Evolutionary conservation across 2,797 vertebrate genomes (phyloP).

Genomic region (Enteromius viviparus): DNA sequence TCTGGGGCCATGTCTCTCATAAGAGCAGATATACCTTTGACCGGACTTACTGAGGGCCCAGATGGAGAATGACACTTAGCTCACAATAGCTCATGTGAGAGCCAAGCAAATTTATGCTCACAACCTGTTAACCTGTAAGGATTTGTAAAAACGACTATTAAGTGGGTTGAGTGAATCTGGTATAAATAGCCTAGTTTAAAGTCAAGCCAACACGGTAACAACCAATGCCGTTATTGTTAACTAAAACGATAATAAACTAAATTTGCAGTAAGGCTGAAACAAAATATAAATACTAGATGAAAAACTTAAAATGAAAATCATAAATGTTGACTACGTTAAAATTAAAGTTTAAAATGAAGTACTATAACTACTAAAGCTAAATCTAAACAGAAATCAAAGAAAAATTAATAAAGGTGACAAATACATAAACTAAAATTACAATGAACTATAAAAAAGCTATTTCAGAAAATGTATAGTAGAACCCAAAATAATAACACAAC

Average conservation of each 20-base stretch:
- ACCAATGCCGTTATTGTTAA: neutral
- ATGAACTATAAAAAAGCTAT: neutral
- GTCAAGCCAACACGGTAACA: neutral
- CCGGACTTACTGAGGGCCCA: constrained; percentile 53
- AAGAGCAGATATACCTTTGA: constrained; percentile 29
- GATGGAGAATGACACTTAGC: constrained; percentile 50
- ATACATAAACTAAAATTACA: neutral
- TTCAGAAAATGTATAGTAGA: neutral
- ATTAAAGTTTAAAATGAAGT: neutral
- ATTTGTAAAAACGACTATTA: neutral
- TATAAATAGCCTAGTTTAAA: neutral
- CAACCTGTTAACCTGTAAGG: constrained; percentile 7
- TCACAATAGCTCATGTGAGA: neutral
- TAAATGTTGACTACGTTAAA: neutral
- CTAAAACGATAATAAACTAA: neutral
- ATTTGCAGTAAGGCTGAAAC: neutral
- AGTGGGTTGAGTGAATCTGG: neutral
- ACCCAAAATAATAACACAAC: neutral
- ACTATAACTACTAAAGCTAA: neutral
- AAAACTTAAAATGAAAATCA: neutral
- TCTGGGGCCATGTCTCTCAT: neutral
- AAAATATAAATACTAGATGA: neutral
- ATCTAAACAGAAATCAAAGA: neutral
- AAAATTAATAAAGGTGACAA: neutral
- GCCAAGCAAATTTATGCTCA: neutral